Evolutionary conservation across 30 jellyfish, hydroid and myxozoan species (phyloP).

Genomic region (Clytia hemisphaerica): DNA sequence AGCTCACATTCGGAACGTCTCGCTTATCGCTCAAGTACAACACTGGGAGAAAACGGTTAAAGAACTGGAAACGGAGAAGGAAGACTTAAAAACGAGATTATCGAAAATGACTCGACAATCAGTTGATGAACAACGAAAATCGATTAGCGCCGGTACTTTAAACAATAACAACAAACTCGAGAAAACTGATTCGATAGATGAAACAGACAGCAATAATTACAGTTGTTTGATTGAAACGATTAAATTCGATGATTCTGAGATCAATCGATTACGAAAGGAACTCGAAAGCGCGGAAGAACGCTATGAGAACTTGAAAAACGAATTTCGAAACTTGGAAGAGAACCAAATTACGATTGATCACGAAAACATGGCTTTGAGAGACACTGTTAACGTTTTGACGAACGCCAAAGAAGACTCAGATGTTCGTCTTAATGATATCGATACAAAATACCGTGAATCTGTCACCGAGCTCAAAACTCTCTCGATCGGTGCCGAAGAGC

Average conservation of each 20-base stretch:
- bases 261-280: slow-evolving; percentile 36
- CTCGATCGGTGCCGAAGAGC: slow-evolving; percentile 18
- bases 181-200: background rate
- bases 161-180: background rate
- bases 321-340: slow-evolving; percentile 55
- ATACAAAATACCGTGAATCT: slow-evolving; percentile 53
- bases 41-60: slow-evolving; percentile 88
- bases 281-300: slow-evolving; percentile 46
- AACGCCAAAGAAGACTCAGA: slow-evolving; percentile 78
- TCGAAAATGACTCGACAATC: slow-evolving; percentile 37
- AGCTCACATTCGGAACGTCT: slow-evolving; percentile 81
- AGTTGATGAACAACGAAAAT: slow-evolving; percentile 18
- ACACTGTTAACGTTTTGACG: slow-evolving; percentile 45
- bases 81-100: slow-evolving; percentile 54
- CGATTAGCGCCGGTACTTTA: background rate
- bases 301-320: slow-evolving; percentile 45
- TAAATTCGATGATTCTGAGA: slow-evolving; percentile 28
- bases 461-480: slow-evolving; percentile 55
- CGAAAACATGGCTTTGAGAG: slow-evolving; percentile 75
- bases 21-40: slow-evolving; percentile 90
- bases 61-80: slow-evolving; percentile 77
- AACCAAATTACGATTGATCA: slow-evolving; percentile 53
- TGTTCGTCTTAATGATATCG: slow-evolving; percentile 51
- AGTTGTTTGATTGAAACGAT: slow-evolving; percentile 15
- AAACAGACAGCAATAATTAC: background rate